Evolutionary conservation across 1,140 invertebrate genomes (phyloP).

Genomic region (Tetranychus cinnabarinus): DNA sequence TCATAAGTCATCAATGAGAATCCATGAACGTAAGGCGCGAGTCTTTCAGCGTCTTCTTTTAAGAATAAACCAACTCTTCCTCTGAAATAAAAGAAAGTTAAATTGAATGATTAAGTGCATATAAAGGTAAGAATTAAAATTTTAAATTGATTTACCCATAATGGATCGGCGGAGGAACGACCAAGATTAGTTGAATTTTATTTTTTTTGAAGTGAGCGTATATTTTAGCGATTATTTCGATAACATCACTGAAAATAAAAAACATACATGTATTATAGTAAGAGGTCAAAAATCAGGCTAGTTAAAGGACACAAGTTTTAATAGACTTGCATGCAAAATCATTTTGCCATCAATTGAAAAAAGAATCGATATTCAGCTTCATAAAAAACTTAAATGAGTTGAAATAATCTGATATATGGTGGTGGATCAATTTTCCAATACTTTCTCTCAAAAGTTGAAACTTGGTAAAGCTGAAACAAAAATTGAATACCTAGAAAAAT

Average conservation of each 20-base stretch:
- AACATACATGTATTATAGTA: not conserved
- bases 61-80: constrained; percentile 39
- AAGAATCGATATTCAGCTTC: no score
- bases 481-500: constrained; percentile 8
- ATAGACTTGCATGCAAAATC: no score
- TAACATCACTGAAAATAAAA: constrained; percentile 19
- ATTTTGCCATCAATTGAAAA: no score
- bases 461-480: no score
- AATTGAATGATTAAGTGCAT: not conserved
- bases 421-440: no score
- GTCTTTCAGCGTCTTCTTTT: constrained; percentile 43
- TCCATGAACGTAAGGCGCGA: constrained; percentile 47
- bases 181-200: constrained; percentile 43
- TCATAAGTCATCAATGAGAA: constrained; percentile 92
- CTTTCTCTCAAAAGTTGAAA: no score
- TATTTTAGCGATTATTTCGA: constrained; percentile 24
- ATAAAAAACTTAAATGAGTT: no score
- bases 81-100: constrained; percentile 15
- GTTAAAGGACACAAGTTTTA: no score
- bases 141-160: constrained; percentile 27
- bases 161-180: constrained; percentile 47
- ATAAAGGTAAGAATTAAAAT: not conserved
- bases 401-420: no score
- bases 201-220: constrained; percentile 25
- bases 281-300: no score